Conservation (phyloP, 1,140 invertebrate species). For the Spodoptera frugiperda region DNA sequence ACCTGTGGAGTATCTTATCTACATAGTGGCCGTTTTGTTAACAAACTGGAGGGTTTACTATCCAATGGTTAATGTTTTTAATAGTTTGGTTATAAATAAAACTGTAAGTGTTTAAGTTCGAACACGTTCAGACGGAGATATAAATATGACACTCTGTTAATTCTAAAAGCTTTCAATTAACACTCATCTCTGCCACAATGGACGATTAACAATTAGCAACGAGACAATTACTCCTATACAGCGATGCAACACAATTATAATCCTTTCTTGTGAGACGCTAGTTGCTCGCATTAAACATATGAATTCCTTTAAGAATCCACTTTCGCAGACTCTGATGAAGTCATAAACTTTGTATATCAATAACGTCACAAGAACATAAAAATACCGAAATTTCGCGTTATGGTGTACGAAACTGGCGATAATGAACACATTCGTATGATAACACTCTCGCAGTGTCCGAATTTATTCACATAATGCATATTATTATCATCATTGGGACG, state of each 20-base stretch:
- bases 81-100: no score
- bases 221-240: not conserved
- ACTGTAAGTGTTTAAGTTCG: no score
- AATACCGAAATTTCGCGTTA: slow-evolving; percentile 8
- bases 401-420: slow-evolving; percentile 1
- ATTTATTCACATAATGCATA: slow-evolving; percentile 9
- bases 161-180: not conserved
- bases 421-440: slow-evolving; percentile 28
- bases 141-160: not conserved
- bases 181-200: not conserved
- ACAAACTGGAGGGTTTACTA: not conserved
- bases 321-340: not conserved
- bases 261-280: no score
- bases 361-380: not conserved
- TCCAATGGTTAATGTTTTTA: no score
- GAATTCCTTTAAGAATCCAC: slow-evolving; percentile 12
- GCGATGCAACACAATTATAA: no score
- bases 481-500: not conserved
- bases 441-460: not conserved
- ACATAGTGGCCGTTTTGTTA: slow-evolving; percentile 3
- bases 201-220: not conserved
- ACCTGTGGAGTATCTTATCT: not conserved
- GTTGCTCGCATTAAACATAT: not conserved
- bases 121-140: no score
- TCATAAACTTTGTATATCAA: not conserved